phyloP scores from a whole-genome alignment of 1,140 invertebrate genomes.

The Leptinotarsa lineolata region DNA sequence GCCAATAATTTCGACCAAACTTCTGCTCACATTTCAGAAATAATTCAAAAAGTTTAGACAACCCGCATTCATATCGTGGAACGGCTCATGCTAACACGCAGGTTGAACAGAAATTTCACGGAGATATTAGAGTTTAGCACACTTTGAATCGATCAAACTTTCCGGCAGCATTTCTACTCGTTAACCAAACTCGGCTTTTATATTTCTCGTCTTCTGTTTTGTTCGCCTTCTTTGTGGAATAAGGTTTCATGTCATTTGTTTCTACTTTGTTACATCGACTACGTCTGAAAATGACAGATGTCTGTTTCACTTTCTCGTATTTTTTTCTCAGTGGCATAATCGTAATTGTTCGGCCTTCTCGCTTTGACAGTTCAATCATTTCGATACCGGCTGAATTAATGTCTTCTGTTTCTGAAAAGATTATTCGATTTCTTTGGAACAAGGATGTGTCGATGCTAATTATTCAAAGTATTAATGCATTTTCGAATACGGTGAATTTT shows the following conservation, averaged over 20 bases:
- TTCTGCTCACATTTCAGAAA: background rate
- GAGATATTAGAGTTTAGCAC: conserved; percentile 2
- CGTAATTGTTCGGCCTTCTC: background rate
- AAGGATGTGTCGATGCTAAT: too few relatives aligned
- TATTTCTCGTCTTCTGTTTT: background rate
- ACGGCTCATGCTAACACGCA: background rate
- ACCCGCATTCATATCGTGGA: background rate
- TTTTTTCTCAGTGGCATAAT: conserved; percentile 5
- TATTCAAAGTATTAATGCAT: too few relatives aligned
- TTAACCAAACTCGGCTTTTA: background rate
- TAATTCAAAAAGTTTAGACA: background rate
- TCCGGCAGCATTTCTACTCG: background rate
- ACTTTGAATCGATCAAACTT: conserved; percentile 2
- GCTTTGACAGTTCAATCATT: conserved; percentile 3
- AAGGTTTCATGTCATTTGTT: background rate
- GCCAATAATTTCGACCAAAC: background rate
- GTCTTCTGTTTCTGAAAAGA: background rate
- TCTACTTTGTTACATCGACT: background rate
- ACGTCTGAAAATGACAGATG: background rate
- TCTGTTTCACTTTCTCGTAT: conserved; percentile 3
- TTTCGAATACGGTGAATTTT: too few relatives aligned
- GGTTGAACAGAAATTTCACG: background rate
- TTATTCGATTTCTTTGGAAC: background rate
- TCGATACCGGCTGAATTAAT: background rate
- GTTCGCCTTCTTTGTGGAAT: background rate